Conservation (phyloP, 2,113 vertebrate species). For the Phycodurus eques region DNA sequence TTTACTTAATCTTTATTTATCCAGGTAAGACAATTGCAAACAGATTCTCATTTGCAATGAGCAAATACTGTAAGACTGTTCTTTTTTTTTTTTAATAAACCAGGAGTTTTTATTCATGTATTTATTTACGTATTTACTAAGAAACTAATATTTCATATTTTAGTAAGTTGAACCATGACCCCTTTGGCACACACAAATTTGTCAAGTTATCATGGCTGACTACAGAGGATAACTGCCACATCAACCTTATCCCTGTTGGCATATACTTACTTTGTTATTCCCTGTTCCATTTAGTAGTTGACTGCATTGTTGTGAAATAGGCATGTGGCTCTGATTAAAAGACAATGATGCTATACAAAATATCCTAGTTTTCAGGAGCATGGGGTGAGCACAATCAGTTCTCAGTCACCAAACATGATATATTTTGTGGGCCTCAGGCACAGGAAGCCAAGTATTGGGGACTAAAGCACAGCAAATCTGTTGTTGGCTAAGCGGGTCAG, state of each 20-base stretch:
- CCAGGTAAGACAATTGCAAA: too few species aligned
- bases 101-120: too few species aligned
- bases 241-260: constrained; percentile 36
- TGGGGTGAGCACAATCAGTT: constrained; percentile 44
- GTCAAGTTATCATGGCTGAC: constrained; percentile 6
- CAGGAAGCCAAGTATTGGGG: constrained; percentile 47
- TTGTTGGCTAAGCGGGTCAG: constrained; percentile 35
- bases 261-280: constrained; percentile 27
- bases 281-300: constrained; percentile 27
- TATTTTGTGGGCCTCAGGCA: constrained; percentile 45
- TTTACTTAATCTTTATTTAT: too few species aligned
- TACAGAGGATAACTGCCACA: constrained; percentile 36
- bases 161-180: background rate
- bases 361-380: constrained; percentile 26
- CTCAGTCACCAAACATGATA: constrained; percentile 38
- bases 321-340: constrained; percentile 64
- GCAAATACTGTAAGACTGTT: constrained; percentile 17
- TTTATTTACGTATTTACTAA: background rate
- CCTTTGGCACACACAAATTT: background rate
- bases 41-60: too few species aligned
- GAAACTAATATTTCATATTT: constrained; percentile 3
- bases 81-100: too few species aligned
- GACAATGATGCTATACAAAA: constrained; percentile 49
- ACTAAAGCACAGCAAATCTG: constrained; percentile 52
- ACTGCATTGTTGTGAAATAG: constrained; percentile 45